Evolutionary conservation across 2,797 vertebrate genomes (phyloP), one percentile per base, ranked within the genome.

Genomic region (Benthosema pterotum): DNA sequence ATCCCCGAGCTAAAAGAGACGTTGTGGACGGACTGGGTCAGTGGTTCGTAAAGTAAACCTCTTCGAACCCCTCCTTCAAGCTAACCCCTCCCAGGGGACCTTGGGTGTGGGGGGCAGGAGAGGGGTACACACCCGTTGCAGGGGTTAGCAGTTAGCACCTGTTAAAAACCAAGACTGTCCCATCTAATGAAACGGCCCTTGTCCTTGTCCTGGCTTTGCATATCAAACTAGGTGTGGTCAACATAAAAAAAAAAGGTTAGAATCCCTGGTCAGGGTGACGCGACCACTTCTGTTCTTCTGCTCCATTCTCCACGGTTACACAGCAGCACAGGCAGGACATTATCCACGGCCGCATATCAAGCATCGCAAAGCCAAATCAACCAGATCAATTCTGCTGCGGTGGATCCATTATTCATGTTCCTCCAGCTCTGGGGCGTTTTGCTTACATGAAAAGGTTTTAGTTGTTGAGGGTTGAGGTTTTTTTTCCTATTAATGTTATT

Each of bases 361-460:
- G 64, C 58, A n/a, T 80, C 76, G 64, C 15, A 17, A n/a, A 75
- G 54, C 13, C 58, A 60, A 77, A 73, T 83, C 47, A 19, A 61
- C 58, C 60, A 69, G 75, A 67, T 71, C 58, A 67, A 60, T 83
- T 78, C 76, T 71, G 15, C 13, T 42, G n/a, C n/a, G 42, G 61
- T 48, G 14, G 14, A 55, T 86, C 48, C 80, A 87, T 87, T 74
- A 87, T 88, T 85, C 60, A 87, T 80, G 65, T 63, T 42, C 59
- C 48, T 60, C 48, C n/a, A 50, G 64, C 72, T 81, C 72, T 73
- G 69, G 84, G 72, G 72, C 51, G 0, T 80, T 85, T 78, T 71
- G 64, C 75, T 69, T 60, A 57, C 52, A 77, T 76, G 8, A 38
- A 38, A 38, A 38, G 32, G 32, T 38, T 38, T 38, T 38, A 11